A percentile compares a stretch with the other conserved stretches of the same genome.
These are phyloP conservation scores for Iphiclides podalirius DNA, from an alignment of 2,888 invertebrate genomes.

Conservation along the genomic window DNA sequence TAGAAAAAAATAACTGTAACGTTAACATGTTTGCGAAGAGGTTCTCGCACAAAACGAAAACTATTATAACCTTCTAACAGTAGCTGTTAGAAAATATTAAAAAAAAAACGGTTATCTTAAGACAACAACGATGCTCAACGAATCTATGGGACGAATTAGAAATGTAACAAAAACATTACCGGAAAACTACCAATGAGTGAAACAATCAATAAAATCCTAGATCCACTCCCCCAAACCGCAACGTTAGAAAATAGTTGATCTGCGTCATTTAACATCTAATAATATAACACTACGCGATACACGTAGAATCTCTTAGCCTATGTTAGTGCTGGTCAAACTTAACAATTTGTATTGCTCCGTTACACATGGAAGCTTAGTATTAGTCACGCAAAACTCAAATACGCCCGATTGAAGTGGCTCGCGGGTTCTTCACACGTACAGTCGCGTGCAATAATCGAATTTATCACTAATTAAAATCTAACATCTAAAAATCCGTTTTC, in stretches of 20 bases:
- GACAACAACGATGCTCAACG: slow-evolving; percentile 1
- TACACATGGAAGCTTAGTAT: slow-evolving; percentile 43
- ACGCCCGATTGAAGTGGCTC: too few relatives aligned
- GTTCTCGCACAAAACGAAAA: too few relatives aligned
- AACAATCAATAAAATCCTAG: slow-evolving; percentile 19
- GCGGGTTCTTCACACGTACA: too few relatives aligned
- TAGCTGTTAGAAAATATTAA: too few relatives aligned
- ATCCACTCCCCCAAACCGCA: slow-evolving; percentile 12
- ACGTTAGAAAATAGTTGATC: slow-evolving; percentile 23
- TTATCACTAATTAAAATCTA: slow-evolving; percentile 24
- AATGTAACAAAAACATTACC: slow-evolving; percentile 12
- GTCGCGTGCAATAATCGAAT: too few relatives aligned
- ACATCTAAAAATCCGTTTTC: too few relatives aligned
- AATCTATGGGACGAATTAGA: not conserved
- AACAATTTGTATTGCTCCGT: slow-evolving; percentile 66
- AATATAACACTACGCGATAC: slow-evolving; percentile 32
- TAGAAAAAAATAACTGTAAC: too few relatives aligned
- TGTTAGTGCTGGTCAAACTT: slow-evolving; percentile 60
- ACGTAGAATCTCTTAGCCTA: slow-evolving; percentile 38
- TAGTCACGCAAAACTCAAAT: too few relatives aligned
- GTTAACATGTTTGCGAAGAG: too few relatives aligned
- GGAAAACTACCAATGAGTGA: slow-evolving; percentile 8
- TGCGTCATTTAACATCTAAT: slow-evolving; percentile 27
- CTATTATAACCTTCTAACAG: too few relatives aligned
- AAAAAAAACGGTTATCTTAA: not conserved